Percentiles rank a stretch among this genome's conserved stretches.
Evolutionary conservation across 2,888 invertebrate species (phyloP).

Genomic region (Carabus problematicus): DNA sequence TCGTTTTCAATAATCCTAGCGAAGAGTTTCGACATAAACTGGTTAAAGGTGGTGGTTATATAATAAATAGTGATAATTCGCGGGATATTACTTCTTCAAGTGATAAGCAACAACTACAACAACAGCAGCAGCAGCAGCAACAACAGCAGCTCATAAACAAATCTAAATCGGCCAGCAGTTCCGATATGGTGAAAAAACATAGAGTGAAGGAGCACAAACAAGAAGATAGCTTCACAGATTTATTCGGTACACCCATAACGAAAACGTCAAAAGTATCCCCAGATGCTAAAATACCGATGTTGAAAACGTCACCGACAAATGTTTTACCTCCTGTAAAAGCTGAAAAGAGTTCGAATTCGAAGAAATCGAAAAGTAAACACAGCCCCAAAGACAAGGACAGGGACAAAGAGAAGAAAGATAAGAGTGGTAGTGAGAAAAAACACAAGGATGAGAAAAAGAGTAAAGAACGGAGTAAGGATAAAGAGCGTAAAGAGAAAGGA

Average conservation of each 20-base stretch:
- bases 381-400: conserved; percentile 64
- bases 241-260: conserved; percentile 85
- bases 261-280: conserved; percentile 76
- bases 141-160: conserved; percentile 47
- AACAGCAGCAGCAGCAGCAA: too few species aligned
- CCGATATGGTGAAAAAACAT: conserved; percentile 52
- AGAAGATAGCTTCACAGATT: conserved; percentile 73
- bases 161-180: conserved; percentile 52
- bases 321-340: conserved; percentile 62
- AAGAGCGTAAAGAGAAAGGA: conserved; percentile 62
- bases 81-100: conserved; percentile 30
- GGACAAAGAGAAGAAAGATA: conserved; percentile 58
- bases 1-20: conserved; percentile 83
- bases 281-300: conserved; percentile 64
- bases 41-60: conserved; percentile 83
- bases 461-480: conserved; percentile 61
- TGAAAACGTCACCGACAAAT: conserved; percentile 53
- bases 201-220: conserved; percentile 62
- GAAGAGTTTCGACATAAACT: conserved; percentile 90
- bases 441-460: conserved; percentile 59
- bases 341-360: conserved; percentile 64
- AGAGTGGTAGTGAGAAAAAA: conserved; percentile 60
- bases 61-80: conserved; percentile 46
- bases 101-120: conserved; percentile 19
- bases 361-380: conserved; percentile 60